phyloP scores from a whole-genome alignment of 1,140 invertebrate species.

The Rhizoglyphus robini region DNA sequence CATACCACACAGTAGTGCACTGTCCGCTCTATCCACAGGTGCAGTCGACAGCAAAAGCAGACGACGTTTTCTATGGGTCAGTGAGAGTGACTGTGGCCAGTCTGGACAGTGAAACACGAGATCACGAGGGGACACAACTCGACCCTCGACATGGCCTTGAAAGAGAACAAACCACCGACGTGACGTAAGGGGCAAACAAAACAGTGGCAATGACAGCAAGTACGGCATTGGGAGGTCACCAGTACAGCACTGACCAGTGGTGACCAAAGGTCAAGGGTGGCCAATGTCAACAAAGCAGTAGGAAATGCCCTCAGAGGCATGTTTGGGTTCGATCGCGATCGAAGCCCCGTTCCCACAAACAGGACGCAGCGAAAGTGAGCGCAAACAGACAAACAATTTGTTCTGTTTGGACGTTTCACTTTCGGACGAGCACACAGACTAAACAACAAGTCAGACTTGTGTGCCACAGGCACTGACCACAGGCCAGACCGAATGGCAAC shows the following conservation, averaged over 20 bases:
- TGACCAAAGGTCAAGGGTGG: conserved; percentile 13
- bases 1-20: not conserved
- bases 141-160: not conserved
- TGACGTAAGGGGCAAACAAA: not conserved
- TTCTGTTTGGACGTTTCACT: too few relatives aligned
- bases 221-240: too few relatives aligned
- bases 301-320: not conserved
- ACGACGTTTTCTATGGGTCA: conserved; percentile 8
- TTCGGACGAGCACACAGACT: too few relatives aligned
- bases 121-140: not conserved
- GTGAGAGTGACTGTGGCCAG: not conserved
- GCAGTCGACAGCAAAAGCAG: conserved; percentile 1
- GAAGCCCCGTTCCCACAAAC: not conserved
- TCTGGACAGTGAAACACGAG: not conserved
- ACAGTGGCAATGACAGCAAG: too few relatives aligned
- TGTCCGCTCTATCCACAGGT: conserved; percentile 13
- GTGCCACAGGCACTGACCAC: not conserved
- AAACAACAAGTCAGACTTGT: too few relatives aligned
- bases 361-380: not conserved
- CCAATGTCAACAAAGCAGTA: not conserved
- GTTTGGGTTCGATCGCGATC: not conserved
- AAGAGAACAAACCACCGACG: not conserved
- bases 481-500: not conserved
- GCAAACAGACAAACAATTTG: not conserved
- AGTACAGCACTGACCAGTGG: conserved; percentile 5